These are phyloP conservation scores for Prunella himalayana DNA, from an alignment of 2,113 vertebrate species.

Conservation along the genomic window DNA sequence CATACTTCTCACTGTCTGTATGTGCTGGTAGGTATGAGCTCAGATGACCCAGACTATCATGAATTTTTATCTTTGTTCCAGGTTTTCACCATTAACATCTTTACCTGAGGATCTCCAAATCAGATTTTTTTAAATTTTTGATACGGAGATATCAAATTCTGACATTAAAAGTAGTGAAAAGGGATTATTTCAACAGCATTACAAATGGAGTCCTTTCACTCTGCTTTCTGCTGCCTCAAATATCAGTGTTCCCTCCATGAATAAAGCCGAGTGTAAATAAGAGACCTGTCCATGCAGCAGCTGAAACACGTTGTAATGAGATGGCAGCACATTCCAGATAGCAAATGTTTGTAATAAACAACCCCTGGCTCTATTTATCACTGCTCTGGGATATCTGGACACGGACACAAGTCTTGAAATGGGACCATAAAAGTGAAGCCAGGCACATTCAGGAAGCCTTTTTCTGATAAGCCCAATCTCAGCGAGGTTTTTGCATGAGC, in stretches of 20 bases:
- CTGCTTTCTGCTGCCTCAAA: neutral
- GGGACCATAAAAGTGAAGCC: neutral
- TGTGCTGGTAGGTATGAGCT: neutral
- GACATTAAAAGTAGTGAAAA: neutral
- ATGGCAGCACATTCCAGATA: neutral
- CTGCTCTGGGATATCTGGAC: neutral
- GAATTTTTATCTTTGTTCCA: neutral
- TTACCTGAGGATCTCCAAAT: neutral
- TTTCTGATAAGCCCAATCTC: slow-evolving; percentile 23
- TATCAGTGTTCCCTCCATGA: neutral
- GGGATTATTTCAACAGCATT: neutral
- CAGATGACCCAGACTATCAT: neutral
- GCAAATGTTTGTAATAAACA: neutral
- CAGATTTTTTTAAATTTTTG: neutral
- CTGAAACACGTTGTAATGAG: neutral
- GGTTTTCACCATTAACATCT: neutral
- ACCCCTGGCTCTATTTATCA: neutral
- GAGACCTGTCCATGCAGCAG: neutral
- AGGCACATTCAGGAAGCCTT: neutral
- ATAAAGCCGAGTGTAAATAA: neutral
- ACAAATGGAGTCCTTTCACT: neutral
- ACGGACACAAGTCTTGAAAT: neutral
- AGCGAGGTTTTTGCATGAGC: neutral
- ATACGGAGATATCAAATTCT: neutral
- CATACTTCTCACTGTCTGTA: neutral